phyloP scores from a whole-genome alignment of 1,140 invertebrate genomes.

The Hyles euphorbiae region DNA sequence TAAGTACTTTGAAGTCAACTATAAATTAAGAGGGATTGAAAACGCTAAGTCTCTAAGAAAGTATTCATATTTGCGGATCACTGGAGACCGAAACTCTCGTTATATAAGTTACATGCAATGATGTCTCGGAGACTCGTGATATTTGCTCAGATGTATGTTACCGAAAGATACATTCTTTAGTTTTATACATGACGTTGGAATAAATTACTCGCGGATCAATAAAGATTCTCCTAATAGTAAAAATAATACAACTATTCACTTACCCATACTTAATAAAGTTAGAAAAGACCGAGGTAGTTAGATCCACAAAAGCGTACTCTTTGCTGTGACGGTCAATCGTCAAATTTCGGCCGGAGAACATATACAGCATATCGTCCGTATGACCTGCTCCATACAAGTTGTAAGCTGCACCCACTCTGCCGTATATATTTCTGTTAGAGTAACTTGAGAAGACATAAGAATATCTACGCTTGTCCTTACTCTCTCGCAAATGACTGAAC shows the following conservation, averaged over 20 bases:
- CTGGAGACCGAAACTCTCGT: no score
- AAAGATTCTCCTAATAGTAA: no score
- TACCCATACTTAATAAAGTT: slow-evolving; percentile 76
- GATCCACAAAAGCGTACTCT: slow-evolving; percentile 48
- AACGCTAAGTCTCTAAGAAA: no score
- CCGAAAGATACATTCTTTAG: no score
- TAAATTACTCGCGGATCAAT: no score
- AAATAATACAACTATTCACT: slow-evolving; percentile 16
- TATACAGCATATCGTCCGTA: slow-evolving; percentile 47
- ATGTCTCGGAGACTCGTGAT: no score
- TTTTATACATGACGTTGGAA: no score
- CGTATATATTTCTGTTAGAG: slow-evolving; percentile 36
- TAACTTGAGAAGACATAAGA: slow-evolving; percentile 34
- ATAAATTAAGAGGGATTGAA: no score
- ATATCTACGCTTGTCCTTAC: slow-evolving; percentile 23
- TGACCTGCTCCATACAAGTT: slow-evolving; percentile 35
- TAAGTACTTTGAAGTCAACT: no score
- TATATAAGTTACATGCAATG: no score
- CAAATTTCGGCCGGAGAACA: slow-evolving; percentile 39
- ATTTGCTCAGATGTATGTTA: no score
- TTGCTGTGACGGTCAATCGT: slow-evolving; percentile 24
- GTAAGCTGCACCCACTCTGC: slow-evolving; percentile 20
- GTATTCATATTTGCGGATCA: no score
- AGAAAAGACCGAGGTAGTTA: slow-evolving; percentile 65
- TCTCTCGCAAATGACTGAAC: slow-evolving; percentile 36